Conservation (phyloP, 2,888 invertebrate genomes). For the Rotaria socialis region DNA sequence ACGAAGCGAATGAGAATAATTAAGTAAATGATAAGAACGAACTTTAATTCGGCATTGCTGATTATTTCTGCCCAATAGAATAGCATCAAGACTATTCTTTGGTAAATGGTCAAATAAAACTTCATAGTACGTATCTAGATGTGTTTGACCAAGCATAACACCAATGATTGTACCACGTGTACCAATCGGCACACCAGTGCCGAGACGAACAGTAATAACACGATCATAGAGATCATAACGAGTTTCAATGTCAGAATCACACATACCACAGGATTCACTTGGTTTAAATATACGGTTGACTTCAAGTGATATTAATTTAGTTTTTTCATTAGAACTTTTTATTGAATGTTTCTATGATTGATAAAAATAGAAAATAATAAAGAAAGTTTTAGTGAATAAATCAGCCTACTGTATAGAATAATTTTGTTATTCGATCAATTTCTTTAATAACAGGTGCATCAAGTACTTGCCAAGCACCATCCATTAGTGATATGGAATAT, state of each 20-base stretch:
- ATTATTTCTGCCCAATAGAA: background rate
- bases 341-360: slow-evolving; percentile 1
- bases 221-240: slow-evolving; percentile 6
- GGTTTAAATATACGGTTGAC: background rate
- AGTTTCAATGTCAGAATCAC: background rate
- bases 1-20: slow-evolving; percentile 21
- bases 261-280: background rate
- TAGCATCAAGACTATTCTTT: background rate
- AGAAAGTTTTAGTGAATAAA: background rate
- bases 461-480: background rate
- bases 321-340: background rate
- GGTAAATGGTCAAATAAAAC: slow-evolving; percentile 19
- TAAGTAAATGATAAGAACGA: slow-evolving; percentile 25
- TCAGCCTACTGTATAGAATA: background rate
- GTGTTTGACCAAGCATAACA: slow-evolving; percentile 12
- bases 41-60: slow-evolving; percentile 29
- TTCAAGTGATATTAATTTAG: background rate
- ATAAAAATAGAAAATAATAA: background rate
- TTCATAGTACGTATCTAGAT: slow-evolving; percentile 22
- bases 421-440: background rate
- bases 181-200: slow-evolving; percentile 23
- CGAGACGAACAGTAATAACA: slow-evolving; percentile 10
- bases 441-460: slow-evolving; percentile 24
- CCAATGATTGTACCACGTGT: slow-evolving; percentile 24
- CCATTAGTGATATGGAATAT: background rate